Percentiles rank a stretch among this genome's conserved stretches.
Conservation (phyloP, 2,888 invertebrate species). For the Pyrochroa serraticornis region DNA sequence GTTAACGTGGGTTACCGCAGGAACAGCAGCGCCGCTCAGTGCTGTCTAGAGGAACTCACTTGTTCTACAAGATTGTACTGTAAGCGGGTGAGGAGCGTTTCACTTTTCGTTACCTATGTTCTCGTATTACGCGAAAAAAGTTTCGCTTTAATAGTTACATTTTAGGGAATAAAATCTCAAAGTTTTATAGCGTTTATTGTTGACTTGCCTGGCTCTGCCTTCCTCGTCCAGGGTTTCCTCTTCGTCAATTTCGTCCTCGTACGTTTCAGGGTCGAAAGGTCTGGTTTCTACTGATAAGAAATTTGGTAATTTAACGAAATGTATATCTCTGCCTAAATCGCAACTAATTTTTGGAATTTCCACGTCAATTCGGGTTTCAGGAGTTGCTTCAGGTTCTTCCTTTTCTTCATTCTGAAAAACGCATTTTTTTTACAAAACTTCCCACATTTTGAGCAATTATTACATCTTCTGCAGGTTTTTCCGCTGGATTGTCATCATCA, state of each 20-base stretch:
- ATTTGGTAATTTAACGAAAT: conserved; percentile 97
- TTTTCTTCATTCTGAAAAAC: conserved; percentile 65
- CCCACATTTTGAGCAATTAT: background rate
- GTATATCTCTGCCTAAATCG: conserved; percentile 88
- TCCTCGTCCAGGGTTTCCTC: conserved; percentile 98
- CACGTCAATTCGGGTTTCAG: conserved; percentile 94
- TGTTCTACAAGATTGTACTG: too few species aligned
- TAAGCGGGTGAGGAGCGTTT: too few species aligned
- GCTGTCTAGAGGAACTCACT: too few species aligned
- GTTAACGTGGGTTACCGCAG: too few species aligned
- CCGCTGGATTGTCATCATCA: conserved; percentile 59
- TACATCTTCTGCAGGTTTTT: conserved; percentile 41
- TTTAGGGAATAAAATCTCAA: too few species aligned
- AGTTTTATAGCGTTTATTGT: too few species aligned
- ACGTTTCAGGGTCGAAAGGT: conserved; percentile 92
- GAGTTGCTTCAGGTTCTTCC: conserved; percentile 80
- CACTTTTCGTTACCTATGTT: too few species aligned
- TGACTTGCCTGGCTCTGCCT: conserved; percentile 75
- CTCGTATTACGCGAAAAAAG: too few species aligned
- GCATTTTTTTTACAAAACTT: background rate
- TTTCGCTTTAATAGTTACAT: too few species aligned
- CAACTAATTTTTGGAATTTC: conserved; percentile 95
- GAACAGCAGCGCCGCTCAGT: too few species aligned
- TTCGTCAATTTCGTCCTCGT: conserved; percentile 99
- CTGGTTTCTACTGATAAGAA: conserved; percentile 97